A percentile compares a stretch with the other conserved stretches of the same genome.
phyloP scores from a whole-genome alignment of 2,888 invertebrate genomes.

The Lasioglossum zephyrum region DNA sequence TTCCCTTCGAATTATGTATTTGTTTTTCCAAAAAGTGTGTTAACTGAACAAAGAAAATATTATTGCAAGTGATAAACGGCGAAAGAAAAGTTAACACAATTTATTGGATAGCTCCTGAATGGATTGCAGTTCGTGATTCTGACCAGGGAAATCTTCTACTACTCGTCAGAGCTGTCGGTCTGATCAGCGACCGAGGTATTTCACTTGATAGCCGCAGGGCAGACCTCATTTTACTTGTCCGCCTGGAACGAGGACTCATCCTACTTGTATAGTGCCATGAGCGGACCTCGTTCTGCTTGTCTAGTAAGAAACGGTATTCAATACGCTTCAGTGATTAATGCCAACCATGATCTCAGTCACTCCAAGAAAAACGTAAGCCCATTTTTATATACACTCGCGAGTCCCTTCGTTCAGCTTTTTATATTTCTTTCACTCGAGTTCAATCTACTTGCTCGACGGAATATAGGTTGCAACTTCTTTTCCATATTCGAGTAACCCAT shows the following conservation, averaged over 20 bases:
- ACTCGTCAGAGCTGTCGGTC: not conserved
- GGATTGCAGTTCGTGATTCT: not conserved
- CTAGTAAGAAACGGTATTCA: constrained; percentile 5
- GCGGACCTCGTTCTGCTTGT: constrained; percentile 4
- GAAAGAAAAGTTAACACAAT: not conserved
- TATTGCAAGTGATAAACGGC: not conserved
- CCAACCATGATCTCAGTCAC: not conserved
- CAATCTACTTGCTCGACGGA: not conserved
- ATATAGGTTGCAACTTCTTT: not conserved
- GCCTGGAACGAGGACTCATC: not conserved
- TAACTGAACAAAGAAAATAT: not conserved
- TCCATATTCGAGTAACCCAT: not conserved
- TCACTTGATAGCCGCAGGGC: constrained; percentile 2
- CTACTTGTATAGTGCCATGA: not conserved
- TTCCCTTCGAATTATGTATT: not conserved
- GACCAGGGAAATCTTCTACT: not conserved
- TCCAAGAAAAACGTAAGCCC: not conserved
- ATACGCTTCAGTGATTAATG: constrained; percentile 1
- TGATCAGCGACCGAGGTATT: constrained; percentile 4
- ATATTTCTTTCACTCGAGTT: not conserved
- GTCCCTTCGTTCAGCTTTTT: not conserved
- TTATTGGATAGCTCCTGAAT: not conserved
- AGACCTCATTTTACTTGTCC: constrained; percentile 13
- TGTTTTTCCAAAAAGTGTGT: not conserved
- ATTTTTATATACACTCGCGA: not conserved